Base-by-base conservation (phyloP, 2,113 vertebrate species). In the Prinia subflava region DNA sequence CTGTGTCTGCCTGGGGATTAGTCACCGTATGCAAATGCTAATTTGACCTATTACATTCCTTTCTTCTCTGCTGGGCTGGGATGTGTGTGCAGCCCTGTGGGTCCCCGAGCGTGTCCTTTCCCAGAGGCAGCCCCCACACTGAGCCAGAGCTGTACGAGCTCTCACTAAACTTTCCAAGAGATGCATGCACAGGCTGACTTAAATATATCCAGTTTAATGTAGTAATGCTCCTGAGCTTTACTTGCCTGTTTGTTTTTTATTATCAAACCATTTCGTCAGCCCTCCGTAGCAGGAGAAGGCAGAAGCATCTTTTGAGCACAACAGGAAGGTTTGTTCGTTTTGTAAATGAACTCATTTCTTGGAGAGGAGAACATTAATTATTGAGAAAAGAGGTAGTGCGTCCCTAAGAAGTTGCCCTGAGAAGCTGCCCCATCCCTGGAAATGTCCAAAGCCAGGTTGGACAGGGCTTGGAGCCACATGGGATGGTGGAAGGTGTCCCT, bases 1-100 rank as follows among this genome's bases (percentile, higher is more conserved):
- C 55, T 50, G 46, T 88, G 47, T 94, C 82, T 95, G 87, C 90
- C 56, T 83, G 67, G 15, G 6, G 63, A 70, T 95, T 85, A 92
- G 67, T 96, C 93, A 88, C 68, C 8, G 0, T 55, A 65, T 87
- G 83, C 70, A 94, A 57, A 94, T 91, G 78, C 67, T 94, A 12
- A 70, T 79, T 53, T 64, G 87, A 77, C 82, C 70, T 89, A 24
- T 83, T 90, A 8, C 49, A 15, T 65, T 86, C 62, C 82, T 87
- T 80, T 75, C 46, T 77, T 27, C 62, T 86, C 37, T 27, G 41
- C 33, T 4, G 63, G 55, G 3, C 18, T 0, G 33, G 68, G 76
- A 63, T 2, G 0, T 11, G 44, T 39, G 39, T 39, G 39, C 87
- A 69, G n/a, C 47, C 39, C 46, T 82, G 60, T 28, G 77, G 18